These are phyloP conservation scores for Phylloscopus whistleri DNA, from an alignment of 2,113 vertebrate species.

Conservation along the genomic window DNA sequence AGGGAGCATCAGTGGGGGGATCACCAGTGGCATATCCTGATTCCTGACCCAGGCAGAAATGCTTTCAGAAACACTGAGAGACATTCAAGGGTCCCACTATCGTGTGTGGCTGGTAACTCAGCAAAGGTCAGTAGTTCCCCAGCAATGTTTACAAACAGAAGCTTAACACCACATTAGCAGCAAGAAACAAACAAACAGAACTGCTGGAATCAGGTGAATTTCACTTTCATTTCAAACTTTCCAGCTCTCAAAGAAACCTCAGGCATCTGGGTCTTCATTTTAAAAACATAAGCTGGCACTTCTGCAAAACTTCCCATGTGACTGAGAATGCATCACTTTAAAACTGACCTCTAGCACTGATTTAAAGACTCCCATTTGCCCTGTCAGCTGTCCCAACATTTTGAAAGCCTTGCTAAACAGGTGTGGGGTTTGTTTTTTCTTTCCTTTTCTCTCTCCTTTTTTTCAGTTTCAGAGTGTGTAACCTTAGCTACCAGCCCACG, in stretches of 20 bases:
- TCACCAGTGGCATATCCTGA: background rate
- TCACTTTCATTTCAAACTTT: background rate
- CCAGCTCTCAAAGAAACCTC: background rate
- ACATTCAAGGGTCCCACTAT: background rate
- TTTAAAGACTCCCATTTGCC: background rate
- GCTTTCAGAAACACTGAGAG: background rate
- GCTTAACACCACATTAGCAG: background rate
- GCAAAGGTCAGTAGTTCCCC: background rate
- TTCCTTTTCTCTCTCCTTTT: background rate
- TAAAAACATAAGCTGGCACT: background rate
- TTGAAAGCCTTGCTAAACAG: background rate
- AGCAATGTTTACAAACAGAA: background rate
- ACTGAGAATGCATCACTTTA: background rate
- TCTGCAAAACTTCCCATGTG: background rate
- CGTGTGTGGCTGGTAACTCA: accelerated
- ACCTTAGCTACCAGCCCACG: background rate
- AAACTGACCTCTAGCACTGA: background rate
- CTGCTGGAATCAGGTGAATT: background rate
- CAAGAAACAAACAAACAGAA: background rate
- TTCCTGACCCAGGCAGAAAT: background rate
- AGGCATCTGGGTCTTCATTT: background rate
- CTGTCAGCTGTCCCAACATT: background rate
- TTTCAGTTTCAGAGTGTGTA: background rate
- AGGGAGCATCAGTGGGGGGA: background rate
- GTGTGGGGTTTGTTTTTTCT: background rate